phyloP scores from a whole-genome alignment of 2,888 invertebrate species.

The Aleiodes testaceus region DNA sequence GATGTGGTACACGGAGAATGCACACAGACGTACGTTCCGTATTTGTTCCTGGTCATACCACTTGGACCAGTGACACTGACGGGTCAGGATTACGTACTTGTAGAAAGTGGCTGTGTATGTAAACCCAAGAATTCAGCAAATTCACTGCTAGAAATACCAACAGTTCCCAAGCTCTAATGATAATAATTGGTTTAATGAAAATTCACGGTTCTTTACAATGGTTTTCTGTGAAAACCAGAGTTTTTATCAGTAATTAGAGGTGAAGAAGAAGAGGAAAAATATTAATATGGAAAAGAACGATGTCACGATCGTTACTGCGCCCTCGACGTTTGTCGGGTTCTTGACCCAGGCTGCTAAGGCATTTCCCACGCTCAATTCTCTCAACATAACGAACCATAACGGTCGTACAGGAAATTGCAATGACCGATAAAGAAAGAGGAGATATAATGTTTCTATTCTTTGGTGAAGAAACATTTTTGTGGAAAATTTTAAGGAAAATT shows the following conservation, averaged over 20 bases:
- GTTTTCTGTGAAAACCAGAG: slow-evolving; percentile 27
- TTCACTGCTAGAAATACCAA: slow-evolving; percentile 58
- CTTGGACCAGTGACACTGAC: slow-evolving; percentile 92
- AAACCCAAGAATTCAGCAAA: slow-evolving; percentile 76
- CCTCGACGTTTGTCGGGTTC: slow-evolving; percentile 42
- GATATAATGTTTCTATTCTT: background rate
- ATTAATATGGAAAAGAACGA: slow-evolving; percentile 6
- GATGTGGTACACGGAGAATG: slow-evolving; percentile 92
- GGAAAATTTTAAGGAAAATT: too few relatives aligned
- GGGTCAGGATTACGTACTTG: slow-evolving; percentile 95
- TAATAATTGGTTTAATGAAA: slow-evolving; percentile 19
- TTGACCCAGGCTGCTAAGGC: slow-evolving; percentile 50
- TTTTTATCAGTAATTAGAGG: slow-evolving; percentile 29
- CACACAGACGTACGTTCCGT: slow-evolving; percentile 93
- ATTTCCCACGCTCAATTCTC: slow-evolving; percentile 55
- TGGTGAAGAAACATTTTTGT: too few relatives aligned
- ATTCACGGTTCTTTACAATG: background rate
- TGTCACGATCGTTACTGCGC: slow-evolving; percentile 14
- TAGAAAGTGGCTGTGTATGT: slow-evolving; percentile 95
- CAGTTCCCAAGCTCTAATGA: slow-evolving; percentile 60
- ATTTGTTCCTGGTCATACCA: slow-evolving; percentile 92
- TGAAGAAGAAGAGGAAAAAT: slow-evolving; percentile 7
- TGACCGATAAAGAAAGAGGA: slow-evolving; percentile 34
- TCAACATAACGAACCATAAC: slow-evolving; percentile 41
- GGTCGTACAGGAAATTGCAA: slow-evolving; percentile 40